Conservation (phyloP, 2,797 vertebrate genomes). For the Phoeniculus purpureus region DNA sequence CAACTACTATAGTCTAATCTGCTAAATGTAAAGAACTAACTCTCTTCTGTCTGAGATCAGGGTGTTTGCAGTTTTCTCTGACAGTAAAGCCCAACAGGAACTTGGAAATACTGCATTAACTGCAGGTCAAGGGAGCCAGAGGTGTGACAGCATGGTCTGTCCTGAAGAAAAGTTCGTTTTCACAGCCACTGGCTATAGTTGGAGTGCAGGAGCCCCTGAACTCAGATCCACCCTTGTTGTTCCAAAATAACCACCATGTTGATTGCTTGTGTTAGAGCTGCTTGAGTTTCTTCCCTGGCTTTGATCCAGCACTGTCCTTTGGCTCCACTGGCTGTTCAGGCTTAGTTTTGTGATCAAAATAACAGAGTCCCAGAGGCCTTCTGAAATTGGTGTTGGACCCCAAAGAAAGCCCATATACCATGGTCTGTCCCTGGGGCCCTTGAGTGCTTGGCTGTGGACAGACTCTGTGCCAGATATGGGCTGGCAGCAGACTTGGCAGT, state of each 20-base stretch:
- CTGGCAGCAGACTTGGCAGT: not conserved
- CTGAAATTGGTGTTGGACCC: not conserved
- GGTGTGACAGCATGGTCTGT: no score
- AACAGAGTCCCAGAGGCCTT: not conserved
- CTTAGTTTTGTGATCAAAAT: slow-evolving; percentile 28
- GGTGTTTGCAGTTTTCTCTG: no score
- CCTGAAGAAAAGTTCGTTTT: no score
- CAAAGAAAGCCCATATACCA: accelerated
- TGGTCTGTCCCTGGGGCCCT: accelerated
- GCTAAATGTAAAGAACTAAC: no score
- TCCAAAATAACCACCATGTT: slow-evolving; percentile 36
- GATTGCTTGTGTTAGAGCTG: not conserved
- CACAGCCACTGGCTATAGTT: not conserved
- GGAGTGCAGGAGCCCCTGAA: not conserved
- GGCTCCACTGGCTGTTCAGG: not conserved
- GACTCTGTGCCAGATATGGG: not conserved
- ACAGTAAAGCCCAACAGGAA: no score
- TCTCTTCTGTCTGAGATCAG: no score
- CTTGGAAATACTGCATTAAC: no score
- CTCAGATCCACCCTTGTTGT: not conserved
- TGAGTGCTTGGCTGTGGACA: not conserved
- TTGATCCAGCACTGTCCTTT: slow-evolving; percentile 10
- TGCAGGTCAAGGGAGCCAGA: no score
- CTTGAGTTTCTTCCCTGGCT: slow-evolving; percentile 19
- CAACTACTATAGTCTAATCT: no score